Evolutionary conservation across 2,888 invertebrate genomes (phyloP).

Genomic region (Parthenolecanium corni): DNA sequence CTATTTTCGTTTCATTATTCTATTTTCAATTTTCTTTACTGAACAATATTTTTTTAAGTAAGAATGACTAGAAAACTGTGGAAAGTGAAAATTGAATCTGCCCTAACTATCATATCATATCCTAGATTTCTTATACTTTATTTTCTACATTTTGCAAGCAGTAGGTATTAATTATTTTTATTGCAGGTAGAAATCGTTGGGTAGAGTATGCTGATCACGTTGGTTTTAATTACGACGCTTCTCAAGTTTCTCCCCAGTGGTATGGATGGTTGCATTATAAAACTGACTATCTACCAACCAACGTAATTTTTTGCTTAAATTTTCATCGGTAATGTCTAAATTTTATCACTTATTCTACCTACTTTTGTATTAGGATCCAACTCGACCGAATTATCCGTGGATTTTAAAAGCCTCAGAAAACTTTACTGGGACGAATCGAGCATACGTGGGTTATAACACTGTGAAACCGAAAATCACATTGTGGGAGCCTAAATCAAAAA

Average conservation of each 20-base stretch:
- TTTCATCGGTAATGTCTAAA: no score
- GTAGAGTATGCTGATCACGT: conserved; percentile 70
- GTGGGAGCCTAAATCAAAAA: conserved; percentile 51
- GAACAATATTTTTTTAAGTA: no score
- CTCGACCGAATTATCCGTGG: conserved; percentile 73
- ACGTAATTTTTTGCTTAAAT: conserved; percentile 33
- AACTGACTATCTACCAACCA: conserved; percentile 56
- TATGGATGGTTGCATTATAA: conserved; percentile 96
- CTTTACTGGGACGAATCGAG: conserved; percentile 60
- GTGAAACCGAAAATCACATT: conserved; percentile 73
- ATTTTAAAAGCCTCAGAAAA: conserved; percentile 76
- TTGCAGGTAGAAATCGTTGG: conserved; percentile 80
- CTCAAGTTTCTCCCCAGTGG: conserved; percentile 94
- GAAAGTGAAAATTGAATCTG: no score
- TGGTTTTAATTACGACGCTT: conserved; percentile 64
- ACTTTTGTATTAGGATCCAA: conserved; percentile 49
- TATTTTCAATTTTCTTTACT: no score
- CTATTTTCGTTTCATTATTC: not conserved
- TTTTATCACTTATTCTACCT: not conserved
- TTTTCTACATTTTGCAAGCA: no score
- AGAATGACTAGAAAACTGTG: no score
- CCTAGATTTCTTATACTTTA: no score
- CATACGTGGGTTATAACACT: conserved; percentile 87
- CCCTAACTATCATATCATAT: no score
- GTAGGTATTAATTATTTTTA: no score